Evolutionary conservation across 2,888 invertebrate species (phyloP), one percentile per base, ranked within the genome.

Genomic region (Exephanes ischioxanthus): DNA sequence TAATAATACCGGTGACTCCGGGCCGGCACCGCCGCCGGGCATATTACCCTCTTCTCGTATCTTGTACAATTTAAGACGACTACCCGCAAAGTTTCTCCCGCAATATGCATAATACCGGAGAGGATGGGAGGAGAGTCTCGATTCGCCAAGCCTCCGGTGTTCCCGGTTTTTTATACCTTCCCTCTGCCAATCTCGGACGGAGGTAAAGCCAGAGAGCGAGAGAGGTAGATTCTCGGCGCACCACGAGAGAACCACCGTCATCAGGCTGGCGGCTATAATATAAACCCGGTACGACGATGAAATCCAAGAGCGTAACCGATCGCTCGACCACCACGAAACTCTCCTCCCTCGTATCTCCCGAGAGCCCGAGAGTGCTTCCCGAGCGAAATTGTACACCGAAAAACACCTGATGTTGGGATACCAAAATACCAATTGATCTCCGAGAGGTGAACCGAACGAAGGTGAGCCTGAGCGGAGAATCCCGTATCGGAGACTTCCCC

Each of bases 281-380:
- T 76, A 76, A 80, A 66, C 33, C 70, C 45, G 79, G 7, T 68
- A 53, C 67, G 70, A 85, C 71, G 85, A 85, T 85, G 85, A 83
- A 85, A 83, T 83, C 83, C 80, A 85, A 85, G 85, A 85, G 85
- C 85, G 85, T 85, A 85, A 85, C 83, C 83, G 85, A 85, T 85
- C 85, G 83, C 61, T 16, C 76, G 85, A 83, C 83, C 85, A 85
- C 85, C 83, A 51, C 80, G 83, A 85, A 85, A 85, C 83, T 83
- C 76, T 48, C 45, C 58, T 37, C 55, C 16, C 58, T 58, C 22
- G 37, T 51, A 76, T 70, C 61, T 71, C 72, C 16, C 63, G 19
- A 33, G 30, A 33, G 33, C 48, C 30, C 61, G n/a, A 78, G n/a
- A 78, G 45, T 78, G 68, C 41, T 67, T 77, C 22, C 51, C 76